These are phyloP conservation scores for Myathropa florea DNA, from an alignment of 2,888 invertebrate species.

Conservation along the genomic window DNA sequence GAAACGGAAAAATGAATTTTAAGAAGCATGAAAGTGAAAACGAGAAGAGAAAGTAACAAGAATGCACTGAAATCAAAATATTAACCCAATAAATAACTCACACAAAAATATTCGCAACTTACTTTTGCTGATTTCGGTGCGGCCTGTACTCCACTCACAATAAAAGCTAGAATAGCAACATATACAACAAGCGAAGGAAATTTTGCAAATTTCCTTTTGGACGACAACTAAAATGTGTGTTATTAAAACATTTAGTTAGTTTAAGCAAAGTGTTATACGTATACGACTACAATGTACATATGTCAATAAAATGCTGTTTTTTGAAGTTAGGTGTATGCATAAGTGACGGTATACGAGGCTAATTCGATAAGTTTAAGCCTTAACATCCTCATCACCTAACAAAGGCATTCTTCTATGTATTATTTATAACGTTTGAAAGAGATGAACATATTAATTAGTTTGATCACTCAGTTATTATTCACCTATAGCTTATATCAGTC, in stretches of 20 bases:
- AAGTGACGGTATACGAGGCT: too few species aligned
- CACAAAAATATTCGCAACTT: slow-evolving; percentile 30
- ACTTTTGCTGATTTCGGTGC: slow-evolving; percentile 50
- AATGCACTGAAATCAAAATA: too few species aligned
- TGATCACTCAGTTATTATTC: too few species aligned
- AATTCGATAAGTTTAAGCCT: too few species aligned
- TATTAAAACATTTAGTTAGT: background rate
- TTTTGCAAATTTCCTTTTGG: slow-evolving; percentile 31
- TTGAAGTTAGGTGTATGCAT: background rate
- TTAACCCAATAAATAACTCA: background rate
- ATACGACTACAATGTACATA: background rate
- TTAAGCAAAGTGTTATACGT: background rate
- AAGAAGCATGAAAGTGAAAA: background rate
- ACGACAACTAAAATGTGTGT: slow-evolving; percentile 5
- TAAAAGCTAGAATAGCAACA: slow-evolving; percentile 35
- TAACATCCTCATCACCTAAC: too few species aligned
- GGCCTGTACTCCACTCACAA: slow-evolving; percentile 50
- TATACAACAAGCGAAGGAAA: slow-evolving; percentile 36
- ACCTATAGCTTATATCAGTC: too few species aligned
- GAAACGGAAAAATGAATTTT: too few species aligned
- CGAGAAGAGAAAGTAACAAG: too few species aligned
- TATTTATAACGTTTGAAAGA: too few species aligned
- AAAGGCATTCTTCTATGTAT: too few species aligned
- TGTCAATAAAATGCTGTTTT: background rate
- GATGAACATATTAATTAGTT: too few species aligned